A percentile compares a stretch with the other conserved stretches of the same genome.
These are phyloP conservation scores for Tonatia bakeri DNA, from an alignment of 2,113 vertebrate species.

Conservation along the genomic window DNA sequence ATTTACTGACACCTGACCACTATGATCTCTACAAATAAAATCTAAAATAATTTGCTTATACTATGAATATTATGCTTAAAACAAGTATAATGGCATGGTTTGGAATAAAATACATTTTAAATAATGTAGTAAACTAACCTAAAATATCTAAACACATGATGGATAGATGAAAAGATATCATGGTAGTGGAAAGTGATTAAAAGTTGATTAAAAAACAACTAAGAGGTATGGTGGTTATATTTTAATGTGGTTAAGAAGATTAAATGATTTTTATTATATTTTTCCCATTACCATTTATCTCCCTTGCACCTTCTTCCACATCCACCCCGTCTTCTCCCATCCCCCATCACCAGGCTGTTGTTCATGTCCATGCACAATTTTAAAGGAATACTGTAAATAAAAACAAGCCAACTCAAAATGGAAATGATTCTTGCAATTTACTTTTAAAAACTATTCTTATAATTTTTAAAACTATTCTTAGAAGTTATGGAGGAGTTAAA, in stretches of 20 bases:
- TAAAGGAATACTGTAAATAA: background rate
- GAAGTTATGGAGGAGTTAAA: background rate
- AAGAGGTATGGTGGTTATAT: background rate
- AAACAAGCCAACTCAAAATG: background rate
- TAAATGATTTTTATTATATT: background rate
- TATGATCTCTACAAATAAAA: background rate
- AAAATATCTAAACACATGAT: background rate
- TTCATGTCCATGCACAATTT: background rate
- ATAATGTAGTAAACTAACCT: background rate
- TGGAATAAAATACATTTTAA: background rate
- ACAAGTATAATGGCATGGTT: background rate
- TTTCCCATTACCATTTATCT: too few species aligned
- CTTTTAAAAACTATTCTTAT: background rate
- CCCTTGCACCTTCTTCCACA: too few species aligned
- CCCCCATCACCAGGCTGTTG: too few species aligned
- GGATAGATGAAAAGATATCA: background rate
- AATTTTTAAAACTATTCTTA: background rate
- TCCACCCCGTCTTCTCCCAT: too few species aligned
- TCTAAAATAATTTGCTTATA: background rate
- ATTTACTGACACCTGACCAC: background rate
- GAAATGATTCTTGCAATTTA: background rate
- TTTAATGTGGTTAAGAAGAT: background rate
- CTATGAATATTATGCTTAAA: background rate
- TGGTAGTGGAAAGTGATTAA: background rate
- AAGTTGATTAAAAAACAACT: background rate